phyloP scores from a whole-genome alignment of 1,140 invertebrate species.

The Pachyrhynchus sulphureomaculatus region DNA sequence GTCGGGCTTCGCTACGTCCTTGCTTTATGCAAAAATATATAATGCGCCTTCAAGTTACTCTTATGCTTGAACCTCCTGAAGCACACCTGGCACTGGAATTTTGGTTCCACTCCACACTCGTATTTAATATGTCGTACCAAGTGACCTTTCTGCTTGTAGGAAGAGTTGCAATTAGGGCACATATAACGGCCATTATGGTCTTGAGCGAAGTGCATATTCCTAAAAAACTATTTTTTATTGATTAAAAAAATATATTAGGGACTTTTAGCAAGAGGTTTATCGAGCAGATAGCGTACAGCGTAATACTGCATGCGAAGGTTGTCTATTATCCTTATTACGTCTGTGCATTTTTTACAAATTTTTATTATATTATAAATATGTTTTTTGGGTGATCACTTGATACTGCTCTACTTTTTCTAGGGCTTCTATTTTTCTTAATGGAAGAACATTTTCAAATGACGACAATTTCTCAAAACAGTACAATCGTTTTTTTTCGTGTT shows the following conservation, averaged over 20 bases:
- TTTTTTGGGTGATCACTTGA: no score
- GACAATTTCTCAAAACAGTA: no score
- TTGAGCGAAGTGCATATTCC: constrained; percentile 33
- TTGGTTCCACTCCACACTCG: constrained; percentile 70
- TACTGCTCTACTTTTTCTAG: no score
- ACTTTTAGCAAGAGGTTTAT: neutral
- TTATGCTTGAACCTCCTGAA: constrained; percentile 39
- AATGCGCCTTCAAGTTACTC: constrained; percentile 37
- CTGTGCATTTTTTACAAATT: no score
- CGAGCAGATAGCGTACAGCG: neutral
- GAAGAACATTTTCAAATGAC: no score
- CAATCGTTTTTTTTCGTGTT: no score
- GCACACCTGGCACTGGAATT: constrained; percentile 64
- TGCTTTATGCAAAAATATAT: constrained; percentile 36
- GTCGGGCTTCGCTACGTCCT: neutral
- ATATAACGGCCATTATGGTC: constrained; percentile 38
- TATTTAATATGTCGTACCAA: constrained; percentile 62
- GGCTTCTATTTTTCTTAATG: no score
- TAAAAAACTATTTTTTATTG: constrained; percentile 34
- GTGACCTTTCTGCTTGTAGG: constrained; percentile 48
- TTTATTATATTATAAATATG: no score
- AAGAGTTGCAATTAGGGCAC: constrained; percentile 36
- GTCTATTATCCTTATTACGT: no score
- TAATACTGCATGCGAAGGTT: neutral
- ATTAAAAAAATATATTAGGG: neutral